A percentile compares a stretch with the other conserved stretches of the same genome.
Evolutionary conservation across 2,113 vertebrate species (phyloP).

Genomic region (Onychostoma macrolepis): DNA sequence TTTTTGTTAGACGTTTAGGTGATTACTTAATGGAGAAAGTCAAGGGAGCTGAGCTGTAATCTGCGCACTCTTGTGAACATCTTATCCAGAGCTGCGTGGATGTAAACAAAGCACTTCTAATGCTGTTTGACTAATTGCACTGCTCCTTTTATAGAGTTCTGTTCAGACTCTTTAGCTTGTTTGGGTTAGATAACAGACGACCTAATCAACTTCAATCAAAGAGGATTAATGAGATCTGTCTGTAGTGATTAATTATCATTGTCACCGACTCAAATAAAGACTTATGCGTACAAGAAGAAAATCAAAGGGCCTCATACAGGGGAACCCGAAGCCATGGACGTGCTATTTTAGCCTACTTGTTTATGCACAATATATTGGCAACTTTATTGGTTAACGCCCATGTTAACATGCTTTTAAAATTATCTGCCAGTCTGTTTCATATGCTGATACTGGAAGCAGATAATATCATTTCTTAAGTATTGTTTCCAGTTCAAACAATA

Average conservation of each 20-base stretch:
- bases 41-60: background rate
- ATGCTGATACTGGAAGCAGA: background rate
- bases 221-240: slow-evolving; percentile 2
- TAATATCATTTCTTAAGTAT: background rate
- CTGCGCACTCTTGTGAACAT: background rate
- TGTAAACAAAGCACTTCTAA: background rate
- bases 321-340: background rate
- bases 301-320: background rate
- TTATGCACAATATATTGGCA: background rate
- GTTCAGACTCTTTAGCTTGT: background rate
- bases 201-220: background rate
- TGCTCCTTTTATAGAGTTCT: background rate
- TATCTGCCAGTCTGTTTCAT: background rate
- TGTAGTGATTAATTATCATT: background rate
- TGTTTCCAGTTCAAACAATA: background rate
- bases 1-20: background rate
- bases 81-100: background rate
- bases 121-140: background rate
- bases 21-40: background rate
- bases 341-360: background rate
- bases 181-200: background rate
- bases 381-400: too few species aligned
- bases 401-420: background rate
- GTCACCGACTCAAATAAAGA: background rate
- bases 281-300: background rate